These are phyloP conservation scores for Lasioglossum albipes DNA, from an alignment of 1,140 invertebrate genomes.

Conservation along the genomic window DNA sequence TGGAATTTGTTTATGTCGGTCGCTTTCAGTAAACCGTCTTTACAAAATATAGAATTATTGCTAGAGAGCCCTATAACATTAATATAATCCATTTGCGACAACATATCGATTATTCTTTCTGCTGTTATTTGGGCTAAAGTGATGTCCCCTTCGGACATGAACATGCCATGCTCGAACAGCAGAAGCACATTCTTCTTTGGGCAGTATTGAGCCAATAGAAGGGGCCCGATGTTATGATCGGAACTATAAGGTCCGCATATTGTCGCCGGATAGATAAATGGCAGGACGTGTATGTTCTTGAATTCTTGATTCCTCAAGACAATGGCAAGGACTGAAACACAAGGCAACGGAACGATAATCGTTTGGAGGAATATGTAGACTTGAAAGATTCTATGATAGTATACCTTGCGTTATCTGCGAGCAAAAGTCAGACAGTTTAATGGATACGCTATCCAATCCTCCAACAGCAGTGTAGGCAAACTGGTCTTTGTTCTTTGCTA, in stretches of 20 bases:
- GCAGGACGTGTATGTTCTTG: constrained; percentile 76
- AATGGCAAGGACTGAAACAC: constrained; percentile 66
- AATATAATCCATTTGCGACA: constrained; percentile 74
- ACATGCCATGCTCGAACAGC: constrained; percentile 72
- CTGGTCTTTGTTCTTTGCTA: constrained; percentile 58
- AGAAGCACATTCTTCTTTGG: constrained; percentile 75
- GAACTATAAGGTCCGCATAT: constrained; percentile 76
- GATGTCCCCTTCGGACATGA: constrained; percentile 76
- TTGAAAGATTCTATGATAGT: not conserved
- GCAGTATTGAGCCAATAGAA: constrained; percentile 75
- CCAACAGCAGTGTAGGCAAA: constrained; percentile 50
- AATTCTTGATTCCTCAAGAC: constrained; percentile 70
- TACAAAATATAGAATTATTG: constrained; percentile 66
- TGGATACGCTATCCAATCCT: constrained; percentile 50
- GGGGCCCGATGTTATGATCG: constrained; percentile 74
- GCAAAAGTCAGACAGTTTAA: constrained; percentile 70
- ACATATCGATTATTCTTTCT: constrained; percentile 76
- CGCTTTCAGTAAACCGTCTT: constrained; percentile 71
- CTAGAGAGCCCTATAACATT: constrained; percentile 72
- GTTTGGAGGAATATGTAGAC: constrained; percentile 8
- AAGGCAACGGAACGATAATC: not conserved
- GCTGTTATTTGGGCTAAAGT: constrained; percentile 74
- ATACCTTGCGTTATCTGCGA: constrained; percentile 70
- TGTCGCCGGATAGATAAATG: constrained; percentile 70
- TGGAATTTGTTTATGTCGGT: constrained; percentile 78